Base-by-base conservation (phyloP, 2,888 invertebrate genomes). In the Dexiosoma caninum region DNA sequence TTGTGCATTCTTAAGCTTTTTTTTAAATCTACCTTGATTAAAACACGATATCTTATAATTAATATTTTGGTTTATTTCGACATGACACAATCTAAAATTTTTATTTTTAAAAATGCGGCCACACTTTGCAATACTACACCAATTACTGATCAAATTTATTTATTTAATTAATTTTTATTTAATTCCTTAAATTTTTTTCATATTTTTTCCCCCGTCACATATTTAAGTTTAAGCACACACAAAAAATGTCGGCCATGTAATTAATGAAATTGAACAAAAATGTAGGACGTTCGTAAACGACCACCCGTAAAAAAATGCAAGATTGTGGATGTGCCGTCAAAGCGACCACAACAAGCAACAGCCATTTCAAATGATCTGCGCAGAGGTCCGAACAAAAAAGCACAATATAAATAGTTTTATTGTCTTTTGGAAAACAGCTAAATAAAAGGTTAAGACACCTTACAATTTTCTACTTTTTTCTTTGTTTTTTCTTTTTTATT, bases 291-390 rank as follows among this genome's bases (percentile, higher is more conserved):
- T 49, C 27, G 42, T n/a, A 32, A 67, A 71, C 46, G 75, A 71
- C 80, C 80, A 80, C 80, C 80, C 76, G 76, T 71, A 67, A 37
- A 71, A n/a, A 80, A 51, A 49, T 60, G 40, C 49, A 75, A 59
- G 57, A 27, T 30, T 66, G 74, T 55, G 70, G 70, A 62, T 44
- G 64, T 71, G 71, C 75, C 71, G 76, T 76, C 80, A 80, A 80
- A 80, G 76, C 19, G 19, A 60, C 66, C 71, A 66, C 40, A 66
- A 70, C 21, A 66, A 51, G 46, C 40, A 70, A 64, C 57, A 9
- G 16, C 66, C 75, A 75, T 49, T 64, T 57, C 16, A 75, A 79
- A 64, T 59, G 70, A 69, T 49, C 57, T 53, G 46, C 44, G 37
- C 32, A 32, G 9, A 51, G 40, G 8, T 30, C 19, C 44, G 32